phyloP scores from a whole-genome alignment of 2,888 invertebrate genomes.

The Drosophila antonietae region DNA sequence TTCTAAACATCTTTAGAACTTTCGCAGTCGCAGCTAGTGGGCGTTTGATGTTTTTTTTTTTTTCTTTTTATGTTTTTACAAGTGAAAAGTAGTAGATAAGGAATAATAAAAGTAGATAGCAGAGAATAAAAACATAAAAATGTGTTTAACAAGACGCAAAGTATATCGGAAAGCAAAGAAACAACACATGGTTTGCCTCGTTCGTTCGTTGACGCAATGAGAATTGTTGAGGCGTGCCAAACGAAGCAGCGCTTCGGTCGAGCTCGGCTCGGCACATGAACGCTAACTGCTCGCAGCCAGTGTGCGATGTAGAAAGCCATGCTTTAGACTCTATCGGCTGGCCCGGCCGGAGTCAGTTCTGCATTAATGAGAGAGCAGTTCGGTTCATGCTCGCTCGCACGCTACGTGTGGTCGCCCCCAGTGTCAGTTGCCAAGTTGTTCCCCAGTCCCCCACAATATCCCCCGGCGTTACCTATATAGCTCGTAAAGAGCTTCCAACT shows the following conservation, averaged over 20 bases:
- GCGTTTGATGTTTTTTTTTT: constrained; percentile 14
- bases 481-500: constrained; percentile 3
- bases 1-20: constrained; percentile 41
- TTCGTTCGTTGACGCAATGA: constrained; percentile 12
- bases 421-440: constrained; percentile 27
- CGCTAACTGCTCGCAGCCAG: constrained; percentile 65
- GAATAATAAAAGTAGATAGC: constrained; percentile 15
- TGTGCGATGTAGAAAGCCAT: constrained; percentile 72
- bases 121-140: constrained; percentile 31
- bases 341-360: constrained; percentile 79
- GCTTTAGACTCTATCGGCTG: constrained; percentile 64
- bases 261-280: constrained; percentile 21
- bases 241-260: constrained; percentile 30
- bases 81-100: constrained; percentile 18
- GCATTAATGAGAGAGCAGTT: constrained; percentile 84
- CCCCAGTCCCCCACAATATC: background rate
- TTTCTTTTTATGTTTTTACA: constrained; percentile 12
- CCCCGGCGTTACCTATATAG: background rate
- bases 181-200: constrained; percentile 13
- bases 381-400: constrained; percentile 70
- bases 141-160: constrained; percentile 35
- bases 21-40: constrained; percentile 39
- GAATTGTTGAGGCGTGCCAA: constrained; percentile 54
- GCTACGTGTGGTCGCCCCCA: constrained; percentile 73
- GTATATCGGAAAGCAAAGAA: constrained; percentile 8